A percentile compares a stretch with the other conserved stretches of the same genome.
Conservation (phyloP, 2,888 invertebrate species). For the Branchellion lobata region DNA sequence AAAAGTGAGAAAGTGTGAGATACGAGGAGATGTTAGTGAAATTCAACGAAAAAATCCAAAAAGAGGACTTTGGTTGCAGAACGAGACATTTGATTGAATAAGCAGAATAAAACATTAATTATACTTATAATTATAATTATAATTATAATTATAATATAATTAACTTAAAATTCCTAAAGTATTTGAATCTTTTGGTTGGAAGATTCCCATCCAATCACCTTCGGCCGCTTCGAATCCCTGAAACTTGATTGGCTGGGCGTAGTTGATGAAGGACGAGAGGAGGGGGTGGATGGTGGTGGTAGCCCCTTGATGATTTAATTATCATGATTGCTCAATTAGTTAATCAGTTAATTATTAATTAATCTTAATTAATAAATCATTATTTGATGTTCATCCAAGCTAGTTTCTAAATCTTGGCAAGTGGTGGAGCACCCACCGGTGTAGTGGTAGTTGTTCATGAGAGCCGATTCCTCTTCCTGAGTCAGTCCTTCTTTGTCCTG, state of each 20-base stretch:
- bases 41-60: no score
- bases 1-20: no score
- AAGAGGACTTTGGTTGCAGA: no score
- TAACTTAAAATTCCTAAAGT: neutral
- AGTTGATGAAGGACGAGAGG: constrained; percentile 97
- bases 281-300: constrained; percentile 98
- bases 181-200: no score
- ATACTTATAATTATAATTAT: neutral
- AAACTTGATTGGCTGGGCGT: constrained; percentile 99
- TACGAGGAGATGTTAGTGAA: no score
- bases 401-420: no score
- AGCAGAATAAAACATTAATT: neutral
- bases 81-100: no score
- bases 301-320: constrained; percentile 69
- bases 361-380: no score
- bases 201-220: constrained; percentile 66
- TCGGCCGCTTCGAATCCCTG: constrained; percentile 95
- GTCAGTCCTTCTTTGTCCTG: constrained; percentile 53
- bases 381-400: no score
- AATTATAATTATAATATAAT: neutral
- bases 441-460: constrained; percentile 70
- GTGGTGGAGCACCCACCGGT: constrained; percentile 69
- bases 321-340: no score
- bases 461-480: constrained; percentile 65
- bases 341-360: no score